Evolutionary conservation across 2,797 vertebrate species (phyloP).

Genomic region (Gymnothorax javanicus): DNA sequence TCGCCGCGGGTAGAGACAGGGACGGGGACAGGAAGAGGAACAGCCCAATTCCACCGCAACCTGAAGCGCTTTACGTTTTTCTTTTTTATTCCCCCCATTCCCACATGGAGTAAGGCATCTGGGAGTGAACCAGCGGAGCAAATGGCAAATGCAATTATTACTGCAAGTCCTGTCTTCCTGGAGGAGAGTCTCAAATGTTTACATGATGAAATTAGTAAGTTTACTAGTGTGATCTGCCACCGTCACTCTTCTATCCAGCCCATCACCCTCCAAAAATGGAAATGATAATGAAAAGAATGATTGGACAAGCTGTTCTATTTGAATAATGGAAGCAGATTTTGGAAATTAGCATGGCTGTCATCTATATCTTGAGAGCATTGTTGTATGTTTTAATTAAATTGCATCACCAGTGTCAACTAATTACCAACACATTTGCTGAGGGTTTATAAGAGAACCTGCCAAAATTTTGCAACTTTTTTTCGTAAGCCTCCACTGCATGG

Average conservation of each 20-base stretch:
- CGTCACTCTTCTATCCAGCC: background rate
- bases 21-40: constrained; percentile 51
- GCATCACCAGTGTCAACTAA: background rate
- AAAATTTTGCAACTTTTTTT: background rate
- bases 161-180: constrained; percentile 79
- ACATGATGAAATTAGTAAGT: constrained; percentile 79
- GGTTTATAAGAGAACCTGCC: background rate
- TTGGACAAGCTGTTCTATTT: background rate
- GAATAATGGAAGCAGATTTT: background rate
- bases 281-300: background rate
- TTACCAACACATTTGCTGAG: background rate
- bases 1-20: constrained; percentile 71
- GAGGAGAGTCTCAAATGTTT: constrained; percentile 74
- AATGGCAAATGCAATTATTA: constrained; percentile 95
- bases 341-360: background rate
- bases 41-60: constrained; percentile 75
- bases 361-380: background rate
- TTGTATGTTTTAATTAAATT: background rate
- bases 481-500: background rate
- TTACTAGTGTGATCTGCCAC: constrained; percentile 45
- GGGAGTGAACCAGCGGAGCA: constrained; percentile 96
- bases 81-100: no score
- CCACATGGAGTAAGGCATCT: constrained; percentile 87
- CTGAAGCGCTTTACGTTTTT: constrained; percentile 80
- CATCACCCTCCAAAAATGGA: background rate